A percentile compares a stretch with the other conserved stretches of the same genome.
Evolutionary conservation across 2,797 vertebrate genomes (phyloP).

Genomic region (Gambelia wislizenii): DNA sequence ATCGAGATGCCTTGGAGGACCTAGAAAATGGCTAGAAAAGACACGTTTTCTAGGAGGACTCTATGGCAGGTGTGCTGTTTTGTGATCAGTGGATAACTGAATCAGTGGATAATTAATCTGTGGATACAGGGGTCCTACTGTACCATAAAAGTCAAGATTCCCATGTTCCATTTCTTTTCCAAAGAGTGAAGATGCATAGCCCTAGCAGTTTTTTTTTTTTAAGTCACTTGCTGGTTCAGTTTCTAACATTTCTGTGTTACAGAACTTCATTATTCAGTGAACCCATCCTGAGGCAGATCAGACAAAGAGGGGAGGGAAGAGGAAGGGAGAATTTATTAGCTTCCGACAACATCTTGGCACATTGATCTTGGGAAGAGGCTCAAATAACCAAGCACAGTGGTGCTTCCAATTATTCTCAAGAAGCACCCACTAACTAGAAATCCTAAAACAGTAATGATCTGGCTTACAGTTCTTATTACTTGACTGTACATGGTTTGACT

Average conservation of each 20-base stretch:
- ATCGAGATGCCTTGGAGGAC: no score
- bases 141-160: neutral
- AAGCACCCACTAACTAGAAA: constrained; percentile 10
- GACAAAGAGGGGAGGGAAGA: neutral
- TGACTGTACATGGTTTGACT: neutral
- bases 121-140: no score
- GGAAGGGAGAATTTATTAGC: constrained; percentile 15
- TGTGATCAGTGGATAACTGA: no score
- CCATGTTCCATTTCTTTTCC: neutral
- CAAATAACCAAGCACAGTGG: constrained; percentile 1
- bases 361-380: neutral
- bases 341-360: neutral
- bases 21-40: no score
- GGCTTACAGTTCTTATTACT: neutral
- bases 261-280: constrained; percentile 19
- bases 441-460: constrained; percentile 1
- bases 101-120: no score
- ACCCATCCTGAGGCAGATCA: neutral
- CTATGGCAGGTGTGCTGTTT: no score
- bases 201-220: neutral
- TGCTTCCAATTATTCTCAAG: constrained; percentile 11
- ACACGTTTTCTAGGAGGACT: no score
- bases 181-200: neutral
- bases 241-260: neutral
- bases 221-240: constrained; percentile 1